Percentiles rank a stretch among this genome's conserved stretches.
phyloP scores from a whole-genome alignment of 1,140 invertebrate species.

The Diabrotica virgifera region DNA sequence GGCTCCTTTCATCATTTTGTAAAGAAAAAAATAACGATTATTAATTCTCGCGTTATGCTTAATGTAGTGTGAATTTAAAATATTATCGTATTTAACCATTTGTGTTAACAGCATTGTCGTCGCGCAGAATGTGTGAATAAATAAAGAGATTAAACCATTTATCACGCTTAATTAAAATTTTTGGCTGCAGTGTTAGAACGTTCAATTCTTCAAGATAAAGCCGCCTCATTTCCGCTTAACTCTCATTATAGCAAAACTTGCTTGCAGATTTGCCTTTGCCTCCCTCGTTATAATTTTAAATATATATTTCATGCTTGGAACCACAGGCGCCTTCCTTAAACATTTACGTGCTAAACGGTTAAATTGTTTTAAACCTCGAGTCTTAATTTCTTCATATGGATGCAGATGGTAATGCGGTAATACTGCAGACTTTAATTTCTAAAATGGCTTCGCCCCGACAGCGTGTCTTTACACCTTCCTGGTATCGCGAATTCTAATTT shows the following conservation, averaged over 20 bases:
- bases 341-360: constrained; percentile 17
- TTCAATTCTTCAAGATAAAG: constrained; percentile 3
- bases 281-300: constrained; percentile 17
- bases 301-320: constrained; percentile 4
- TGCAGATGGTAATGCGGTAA: constrained; percentile 21
- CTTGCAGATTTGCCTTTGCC: not conserved
- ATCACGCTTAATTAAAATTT: constrained; percentile 1
- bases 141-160: not conserved
- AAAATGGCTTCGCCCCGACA: not conserved
- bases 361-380: constrained; percentile 22
- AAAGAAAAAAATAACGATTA: too few relatives aligned
- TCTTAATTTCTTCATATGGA: constrained; percentile 25
- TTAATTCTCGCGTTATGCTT: too few relatives aligned
- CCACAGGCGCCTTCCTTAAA: constrained; percentile 6
- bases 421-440: constrained; percentile 7
- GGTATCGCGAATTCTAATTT: not conserved
- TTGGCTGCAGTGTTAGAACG: not conserved
- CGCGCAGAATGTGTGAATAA: not conserved
- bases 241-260: constrained; percentile 1
- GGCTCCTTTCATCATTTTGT: too few relatives aligned
- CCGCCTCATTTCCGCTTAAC: constrained; percentile 1
- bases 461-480: not conserved
- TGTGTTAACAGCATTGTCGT: not conserved
- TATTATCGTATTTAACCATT: too few relatives aligned
- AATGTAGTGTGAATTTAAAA: too few relatives aligned